Percentiles rank a stretch among this genome's conserved stretches.
These are phyloP conservation scores for Hyalella azteca DNA, from an alignment of 2,888 invertebrate genomes.

Conservation along the genomic window DNA sequence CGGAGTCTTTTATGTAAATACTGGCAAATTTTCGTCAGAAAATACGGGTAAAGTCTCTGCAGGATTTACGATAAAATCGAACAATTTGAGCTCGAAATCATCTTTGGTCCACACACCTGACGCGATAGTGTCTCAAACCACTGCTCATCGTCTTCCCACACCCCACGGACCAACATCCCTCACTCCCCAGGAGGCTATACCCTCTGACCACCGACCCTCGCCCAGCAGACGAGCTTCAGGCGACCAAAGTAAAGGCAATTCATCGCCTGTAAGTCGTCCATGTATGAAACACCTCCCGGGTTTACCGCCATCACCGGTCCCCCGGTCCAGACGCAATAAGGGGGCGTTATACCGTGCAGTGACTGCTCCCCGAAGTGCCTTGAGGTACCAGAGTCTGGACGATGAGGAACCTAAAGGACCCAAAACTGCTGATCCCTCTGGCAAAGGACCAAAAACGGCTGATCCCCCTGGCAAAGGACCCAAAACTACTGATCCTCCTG, in stretches of 20 bases:
- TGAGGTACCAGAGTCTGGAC: slow-evolving; percentile 3
- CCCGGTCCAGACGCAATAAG: not conserved
- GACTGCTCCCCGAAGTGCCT: not conserved
- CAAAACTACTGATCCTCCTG: not conserved
- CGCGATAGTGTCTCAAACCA: not conserved
- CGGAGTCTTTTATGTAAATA: too few relatives aligned
- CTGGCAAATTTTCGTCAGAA: too few relatives aligned
- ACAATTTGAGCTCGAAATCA: too few relatives aligned
- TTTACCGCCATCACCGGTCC: not conserved
- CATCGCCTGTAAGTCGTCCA: not conserved
- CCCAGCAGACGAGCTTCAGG: not conserved
- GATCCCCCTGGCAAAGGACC: not conserved
- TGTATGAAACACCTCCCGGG: not conserved
- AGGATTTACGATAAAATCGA: too few relatives aligned
- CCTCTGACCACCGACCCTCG: not conserved
- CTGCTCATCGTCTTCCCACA: not conserved
- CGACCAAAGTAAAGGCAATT: not conserved
- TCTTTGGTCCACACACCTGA: slow-evolving; percentile 11
- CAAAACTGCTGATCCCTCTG: not conserved
- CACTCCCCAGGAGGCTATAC: not conserved
- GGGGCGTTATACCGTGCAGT: not conserved
- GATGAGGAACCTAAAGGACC: not conserved
- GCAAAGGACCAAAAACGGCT: not conserved
- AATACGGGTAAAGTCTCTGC: too few relatives aligned
- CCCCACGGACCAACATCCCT: not conserved